Evolutionary conservation across 2,888 invertebrate species (phyloP).

Genomic region (Drosophila histrio): DNA sequence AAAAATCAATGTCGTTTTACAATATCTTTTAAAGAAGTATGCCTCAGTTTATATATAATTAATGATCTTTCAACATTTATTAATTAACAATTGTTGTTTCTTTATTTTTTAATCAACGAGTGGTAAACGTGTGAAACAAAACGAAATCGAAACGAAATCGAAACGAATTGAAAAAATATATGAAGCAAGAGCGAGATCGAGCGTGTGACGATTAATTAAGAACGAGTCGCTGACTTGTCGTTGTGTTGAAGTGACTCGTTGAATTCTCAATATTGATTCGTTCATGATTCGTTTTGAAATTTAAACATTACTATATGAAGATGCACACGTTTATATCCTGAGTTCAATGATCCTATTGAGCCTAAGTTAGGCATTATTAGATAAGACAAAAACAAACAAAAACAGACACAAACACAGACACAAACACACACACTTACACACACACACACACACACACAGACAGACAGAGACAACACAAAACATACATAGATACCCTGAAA

Average conservation of each 20-base stretch:
- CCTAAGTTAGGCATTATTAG: slow-evolving; percentile 48
- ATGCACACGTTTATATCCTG: slow-evolving; percentile 21
- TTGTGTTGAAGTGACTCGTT: slow-evolving; percentile 14
- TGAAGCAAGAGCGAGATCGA: slow-evolving; percentile 27
- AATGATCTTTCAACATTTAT: slow-evolving; percentile 69
- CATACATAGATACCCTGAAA: slow-evolving; percentile 12
- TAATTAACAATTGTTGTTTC: slow-evolving; percentile 66
- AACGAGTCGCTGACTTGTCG: slow-evolving; percentile 1
- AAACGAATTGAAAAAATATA: slow-evolving; percentile 27
- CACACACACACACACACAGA: background rate
- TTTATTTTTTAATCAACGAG: slow-evolving; percentile 77
- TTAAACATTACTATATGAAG: slow-evolving; percentile 4
- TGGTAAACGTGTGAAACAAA: slow-evolving; percentile 51
- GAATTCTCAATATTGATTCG: slow-evolving; percentile 27
- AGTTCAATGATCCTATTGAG: slow-evolving; percentile 20
- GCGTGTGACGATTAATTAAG: slow-evolving; percentile 29
- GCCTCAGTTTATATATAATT: slow-evolving; percentile 82
- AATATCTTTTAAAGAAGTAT: slow-evolving; percentile 95
- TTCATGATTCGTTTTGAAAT: slow-evolving; percentile 53
- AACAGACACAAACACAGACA: background rate
- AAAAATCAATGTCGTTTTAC: slow-evolving; percentile 94
- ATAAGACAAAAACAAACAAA: slow-evolving; percentile 11
- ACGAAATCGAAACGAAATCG: slow-evolving; percentile 34
- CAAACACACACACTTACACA: background rate
- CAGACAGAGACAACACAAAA: slow-evolving; percentile 8